These are phyloP conservation scores for Eulemur coronatus DNA, from an alignment of 2,797 vertebrate genomes.

Conservation along the genomic window DNA sequence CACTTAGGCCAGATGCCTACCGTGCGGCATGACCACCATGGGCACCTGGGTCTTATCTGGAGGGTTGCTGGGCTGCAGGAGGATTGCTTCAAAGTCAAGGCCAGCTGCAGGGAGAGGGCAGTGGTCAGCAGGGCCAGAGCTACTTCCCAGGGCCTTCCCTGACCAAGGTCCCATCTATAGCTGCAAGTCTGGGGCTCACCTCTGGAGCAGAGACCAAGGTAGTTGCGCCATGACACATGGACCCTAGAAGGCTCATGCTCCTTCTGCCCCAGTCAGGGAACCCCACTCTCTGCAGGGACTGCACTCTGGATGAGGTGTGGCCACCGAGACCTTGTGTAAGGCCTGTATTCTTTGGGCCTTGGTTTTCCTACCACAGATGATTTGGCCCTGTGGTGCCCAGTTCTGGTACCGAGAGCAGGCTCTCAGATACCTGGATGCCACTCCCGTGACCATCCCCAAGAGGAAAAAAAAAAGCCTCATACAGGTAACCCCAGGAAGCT, in stretches of 20 bases:
- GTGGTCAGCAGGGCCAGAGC: background rate
- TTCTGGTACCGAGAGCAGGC: background rate
- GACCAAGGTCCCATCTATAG: background rate
- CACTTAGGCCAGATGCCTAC: conserved; percentile 82
- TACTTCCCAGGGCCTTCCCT: background rate
- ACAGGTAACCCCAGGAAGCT: background rate
- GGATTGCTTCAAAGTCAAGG: conserved; percentile 93
- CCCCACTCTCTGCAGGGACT: background rate
- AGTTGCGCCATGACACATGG: background rate
- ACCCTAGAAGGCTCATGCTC: accelerated
- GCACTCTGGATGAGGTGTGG: background rate
- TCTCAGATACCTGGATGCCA: background rate
- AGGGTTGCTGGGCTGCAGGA: conserved; percentile 90
- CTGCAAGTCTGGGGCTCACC: background rate
- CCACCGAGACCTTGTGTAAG: background rate
- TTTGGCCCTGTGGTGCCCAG: background rate
- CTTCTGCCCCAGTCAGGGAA: background rate
- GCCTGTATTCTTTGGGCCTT: background rate
- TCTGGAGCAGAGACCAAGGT: background rate
- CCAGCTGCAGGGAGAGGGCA: conserved; percentile 83
- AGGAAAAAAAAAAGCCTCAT: background rate
- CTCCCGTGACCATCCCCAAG: background rate
- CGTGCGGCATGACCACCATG: conserved; percentile 94
- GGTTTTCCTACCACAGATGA: background rate
- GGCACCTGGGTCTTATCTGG: conserved; percentile 88